Base-by-base conservation (phyloP, 2,113 vertebrate genomes). In the Hippocampus mohnikei region DNA sequence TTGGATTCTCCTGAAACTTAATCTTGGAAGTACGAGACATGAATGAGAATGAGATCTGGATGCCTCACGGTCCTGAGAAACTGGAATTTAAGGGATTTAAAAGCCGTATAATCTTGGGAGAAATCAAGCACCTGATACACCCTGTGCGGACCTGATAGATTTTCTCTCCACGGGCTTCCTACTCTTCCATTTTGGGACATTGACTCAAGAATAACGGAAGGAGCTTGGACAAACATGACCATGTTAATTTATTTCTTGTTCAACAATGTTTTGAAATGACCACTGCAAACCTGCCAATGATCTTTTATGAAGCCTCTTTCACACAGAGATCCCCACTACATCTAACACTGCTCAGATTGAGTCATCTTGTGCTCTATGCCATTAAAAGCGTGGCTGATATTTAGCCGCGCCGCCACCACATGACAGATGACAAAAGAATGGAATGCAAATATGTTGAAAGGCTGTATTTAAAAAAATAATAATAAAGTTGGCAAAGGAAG, bases 221-320 rank as follows among this genome's bases (percentile, higher is more conserved):
- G n/a, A 11, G 25, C 10, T 63, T 42, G 27, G 27, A 2, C 42
- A 21, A 70, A 21, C 6, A 3, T 50, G 13, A 53, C n/a, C 62
- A 37, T 6, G 33, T 66, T 61, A 68, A 73, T 50, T 82, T 74
- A 80, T 80, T 72, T 44, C 23, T 15, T 15, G 12, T 6, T 8
- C 8, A 33, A 8, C 58, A 60, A 8, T 60, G 15, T 60, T 60
- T 60, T 33, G 27, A 60, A 18, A 33, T 20, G 27, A 33, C 58
- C 15, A 60, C 27, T 60, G 27, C 4, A 16, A 18, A 33, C 16
- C 15, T 20, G 58, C 13, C 8, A 60, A 60, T 33, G 2, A 33
- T 15, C 13, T 58, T n/a, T 16, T 15, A 8, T 59, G 12, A 27
- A 59, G 27, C 15, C 2, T 29, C 13, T 18, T 29, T 18, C 13